Conservation (phyloP, 2,888 invertebrate species). For the Dexiosoma caninum region DNA sequence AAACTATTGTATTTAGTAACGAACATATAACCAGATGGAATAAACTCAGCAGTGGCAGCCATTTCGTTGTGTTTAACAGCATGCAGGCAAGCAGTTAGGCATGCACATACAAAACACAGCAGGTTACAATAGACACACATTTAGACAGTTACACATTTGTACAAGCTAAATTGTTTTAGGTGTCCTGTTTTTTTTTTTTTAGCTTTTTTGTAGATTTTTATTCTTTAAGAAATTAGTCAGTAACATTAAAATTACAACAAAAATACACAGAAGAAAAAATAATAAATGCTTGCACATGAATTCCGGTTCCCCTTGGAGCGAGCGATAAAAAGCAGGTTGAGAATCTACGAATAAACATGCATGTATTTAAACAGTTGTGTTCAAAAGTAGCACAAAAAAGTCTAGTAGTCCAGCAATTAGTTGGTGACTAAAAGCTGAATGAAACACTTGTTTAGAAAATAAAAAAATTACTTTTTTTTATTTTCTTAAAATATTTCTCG, state of each 20-base stretch:
- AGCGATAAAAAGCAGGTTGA: conserved; percentile 11
- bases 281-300: conserved; percentile 44
- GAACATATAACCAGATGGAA: conserved; percentile 33
- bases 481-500: too few relatives aligned
- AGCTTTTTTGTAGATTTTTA: background rate
- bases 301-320: conserved; percentile 50
- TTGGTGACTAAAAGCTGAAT: too few relatives aligned
- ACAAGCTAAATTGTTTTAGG: conserved; percentile 40
- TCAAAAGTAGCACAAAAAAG: background rate
- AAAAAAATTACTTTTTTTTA: too few relatives aligned
- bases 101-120: conserved; percentile 42
- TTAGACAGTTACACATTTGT: conserved; percentile 25
- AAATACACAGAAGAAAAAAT: conserved; percentile 22
- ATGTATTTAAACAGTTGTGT: background rate
- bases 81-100: conserved; percentile 16
- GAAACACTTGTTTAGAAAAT: too few relatives aligned
- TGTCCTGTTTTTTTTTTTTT: conserved; percentile 2
- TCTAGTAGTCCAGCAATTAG: too few relatives aligned
- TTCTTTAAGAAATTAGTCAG: conserved; percentile 7
- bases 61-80: conserved; percentile 32
- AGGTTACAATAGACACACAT: conserved; percentile 19
- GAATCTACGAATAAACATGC: background rate
- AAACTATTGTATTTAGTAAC: background rate
- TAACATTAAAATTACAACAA: conserved; percentile 28
- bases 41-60: background rate